A percentile compares a stretch with the other conserved stretches of the same genome.
Conservation (phyloP, 2,113 vertebrate species). For the Thalassarche chlororhynchos region DNA sequence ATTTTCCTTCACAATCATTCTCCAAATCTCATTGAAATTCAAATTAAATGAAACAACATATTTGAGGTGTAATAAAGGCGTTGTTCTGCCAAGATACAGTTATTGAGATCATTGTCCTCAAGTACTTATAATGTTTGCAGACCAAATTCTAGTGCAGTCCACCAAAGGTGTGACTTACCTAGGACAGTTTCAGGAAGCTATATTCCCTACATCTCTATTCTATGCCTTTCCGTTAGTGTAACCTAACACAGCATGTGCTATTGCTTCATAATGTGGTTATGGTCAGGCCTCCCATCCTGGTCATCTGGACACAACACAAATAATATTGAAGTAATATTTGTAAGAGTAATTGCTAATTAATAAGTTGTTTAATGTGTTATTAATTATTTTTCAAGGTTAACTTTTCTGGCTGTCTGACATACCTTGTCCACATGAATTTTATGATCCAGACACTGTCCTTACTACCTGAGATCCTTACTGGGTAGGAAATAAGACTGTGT, state of each 20-base stretch:
- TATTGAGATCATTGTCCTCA: neutral
- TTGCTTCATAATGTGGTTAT: neutral
- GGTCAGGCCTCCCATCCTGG: neutral
- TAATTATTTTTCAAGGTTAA: neutral
- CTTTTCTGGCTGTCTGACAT: neutral
- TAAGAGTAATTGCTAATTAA: neutral
- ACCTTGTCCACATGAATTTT: neutral
- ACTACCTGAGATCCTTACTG: neutral
- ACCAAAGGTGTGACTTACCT: neutral
- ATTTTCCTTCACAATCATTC: neutral
- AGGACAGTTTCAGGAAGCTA: neutral
- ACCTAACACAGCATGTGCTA: neutral
- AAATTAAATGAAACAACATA: neutral
- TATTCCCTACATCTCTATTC: fast-evolving
- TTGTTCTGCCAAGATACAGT: neutral
- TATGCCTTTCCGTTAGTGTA: neutral
- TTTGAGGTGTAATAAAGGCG: neutral
- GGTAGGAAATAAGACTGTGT: neutral
- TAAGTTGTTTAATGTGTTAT: neutral
- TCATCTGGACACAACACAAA: neutral
- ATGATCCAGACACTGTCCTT: neutral
- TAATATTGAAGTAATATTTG: neutral
- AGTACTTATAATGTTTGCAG: neutral
- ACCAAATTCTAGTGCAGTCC: neutral
- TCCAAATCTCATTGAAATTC: neutral